These are phyloP conservation scores for Synergus japonicus DNA, from an alignment of 2,888 invertebrate genomes.

Conservation along the genomic window DNA sequence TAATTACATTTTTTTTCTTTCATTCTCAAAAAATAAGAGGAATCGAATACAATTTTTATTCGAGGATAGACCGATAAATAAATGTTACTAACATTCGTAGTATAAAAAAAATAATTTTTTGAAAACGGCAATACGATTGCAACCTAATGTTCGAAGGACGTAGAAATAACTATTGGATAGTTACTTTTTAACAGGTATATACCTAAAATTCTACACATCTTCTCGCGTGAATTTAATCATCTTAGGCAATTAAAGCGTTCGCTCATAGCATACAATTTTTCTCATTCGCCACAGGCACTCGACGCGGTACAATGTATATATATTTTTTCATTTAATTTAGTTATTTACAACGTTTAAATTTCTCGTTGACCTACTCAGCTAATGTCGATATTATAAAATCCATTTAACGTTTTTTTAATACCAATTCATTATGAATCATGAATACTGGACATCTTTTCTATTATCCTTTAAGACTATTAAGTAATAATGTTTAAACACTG, in stretches of 20 bases:
- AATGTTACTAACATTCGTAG: conserved; percentile 46
- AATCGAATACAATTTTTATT: conserved; percentile 10
- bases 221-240: conserved; percentile 44
- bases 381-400: conserved; percentile 41
- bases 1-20: conserved; percentile 23
- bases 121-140: conserved; percentile 55
- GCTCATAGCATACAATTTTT: conserved; percentile 49
- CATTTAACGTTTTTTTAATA: conserved; percentile 58
- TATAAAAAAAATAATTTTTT: conserved; percentile 46
- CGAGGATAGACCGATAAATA: conserved; percentile 44
- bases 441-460: conserved; percentile 66
- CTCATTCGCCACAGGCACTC: conserved; percentile 60
- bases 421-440: conserved; percentile 61
- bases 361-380: conserved; percentile 38
- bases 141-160: conserved; percentile 64
- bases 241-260: conserved; percentile 41
- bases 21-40: background rate
- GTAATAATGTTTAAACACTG: conserved; percentile 49
- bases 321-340: conserved; percentile 61
- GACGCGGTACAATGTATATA: conserved; percentile 60
- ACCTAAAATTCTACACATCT: conserved; percentile 58
- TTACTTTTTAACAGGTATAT: conserved; percentile 72
- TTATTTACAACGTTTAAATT: conserved; percentile 50
- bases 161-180: conserved; percentile 73
- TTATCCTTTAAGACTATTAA: conserved; percentile 55